Percentiles rank a stretch among this genome's conserved stretches.
Conservation (phyloP, 2,113 vertebrate species). For the Bettongia penicillata region DNA sequence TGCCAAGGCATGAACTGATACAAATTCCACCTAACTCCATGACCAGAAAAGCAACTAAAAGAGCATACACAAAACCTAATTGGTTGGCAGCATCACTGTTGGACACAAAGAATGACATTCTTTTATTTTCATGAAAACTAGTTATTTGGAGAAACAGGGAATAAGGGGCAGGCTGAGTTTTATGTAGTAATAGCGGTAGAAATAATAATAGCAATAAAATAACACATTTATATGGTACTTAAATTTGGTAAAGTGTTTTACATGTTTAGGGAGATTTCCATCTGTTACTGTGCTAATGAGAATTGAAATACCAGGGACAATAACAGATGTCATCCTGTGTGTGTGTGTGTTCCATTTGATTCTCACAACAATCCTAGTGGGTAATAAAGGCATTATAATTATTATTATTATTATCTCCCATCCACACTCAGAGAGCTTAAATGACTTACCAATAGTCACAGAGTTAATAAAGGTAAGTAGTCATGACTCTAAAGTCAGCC, state of each 20-base stretch:
- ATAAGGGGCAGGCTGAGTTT: background rate
- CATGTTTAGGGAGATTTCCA: background rate
- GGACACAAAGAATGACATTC: background rate
- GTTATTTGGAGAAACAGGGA: background rate
- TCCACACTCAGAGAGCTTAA: background rate
- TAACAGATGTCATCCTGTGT: background rate
- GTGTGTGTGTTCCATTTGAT: background rate
- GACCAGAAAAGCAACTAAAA: background rate
- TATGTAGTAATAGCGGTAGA: background rate
- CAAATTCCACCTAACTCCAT: background rate
- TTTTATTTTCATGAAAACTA: background rate
- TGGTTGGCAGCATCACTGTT: background rate
- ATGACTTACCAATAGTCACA: background rate
- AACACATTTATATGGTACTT: background rate
- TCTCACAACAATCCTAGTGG: background rate
- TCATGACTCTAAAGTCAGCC: background rate
- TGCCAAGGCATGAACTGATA: background rate
- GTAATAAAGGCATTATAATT: background rate
- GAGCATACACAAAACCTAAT: background rate
- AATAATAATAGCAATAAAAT: background rate
- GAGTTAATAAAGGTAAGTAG: background rate
- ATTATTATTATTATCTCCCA: background rate
- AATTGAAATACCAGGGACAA: background rate
- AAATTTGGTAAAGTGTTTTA: background rate
- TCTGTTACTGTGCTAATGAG: background rate